Evolutionary conservation across 2,797 vertebrate genomes (phyloP).

Genomic region (Cynodonichthys magdalenae): DNA sequence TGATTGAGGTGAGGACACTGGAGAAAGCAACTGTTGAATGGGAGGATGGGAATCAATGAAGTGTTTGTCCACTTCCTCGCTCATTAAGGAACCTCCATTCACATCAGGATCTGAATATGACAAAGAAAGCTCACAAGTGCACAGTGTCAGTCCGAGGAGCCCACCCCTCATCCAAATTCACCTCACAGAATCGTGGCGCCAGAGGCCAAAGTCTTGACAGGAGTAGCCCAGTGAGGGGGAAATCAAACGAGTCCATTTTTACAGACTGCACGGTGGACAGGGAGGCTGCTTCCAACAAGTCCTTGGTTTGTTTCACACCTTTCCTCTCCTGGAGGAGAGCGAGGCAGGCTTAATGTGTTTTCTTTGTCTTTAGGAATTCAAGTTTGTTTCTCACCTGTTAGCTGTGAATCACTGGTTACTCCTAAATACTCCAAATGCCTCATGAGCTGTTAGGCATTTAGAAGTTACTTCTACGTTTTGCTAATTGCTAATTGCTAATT

Average conservation of each 20-base stretch:
- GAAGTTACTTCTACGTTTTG: not conserved
- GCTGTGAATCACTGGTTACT: conserved; percentile 32
- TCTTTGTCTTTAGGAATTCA: conserved; percentile 44
- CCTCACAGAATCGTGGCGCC: conserved; percentile 76
- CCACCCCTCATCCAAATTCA: conserved; percentile 85
- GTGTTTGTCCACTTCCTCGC: conserved; percentile 74
- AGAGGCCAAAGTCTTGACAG: conserved; percentile 79
- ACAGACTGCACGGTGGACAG: conserved; percentile 22
- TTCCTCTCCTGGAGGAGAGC: conserved; percentile 23
- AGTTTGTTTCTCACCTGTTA: conserved; percentile 30
- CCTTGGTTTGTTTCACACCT: conserved; percentile 48
- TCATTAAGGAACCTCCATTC: conserved; percentile 79
- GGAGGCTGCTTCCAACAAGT: conserved; percentile 37
- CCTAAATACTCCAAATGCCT: conserved; percentile 41
- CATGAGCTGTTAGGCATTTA: not conserved
- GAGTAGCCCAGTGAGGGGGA: conserved; percentile 62
- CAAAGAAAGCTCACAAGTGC: conserved; percentile 81
- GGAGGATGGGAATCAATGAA: conserved; percentile 72
- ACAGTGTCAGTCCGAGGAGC: conserved; percentile 77
- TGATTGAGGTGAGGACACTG: conserved; percentile 66
- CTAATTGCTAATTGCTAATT: no score
- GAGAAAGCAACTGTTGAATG: conserved; percentile 50
- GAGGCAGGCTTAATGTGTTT: conserved; percentile 21
- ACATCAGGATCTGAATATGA: conserved; percentile 64
- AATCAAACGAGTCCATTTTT: conserved; percentile 69